Evolutionary conservation across 2,888 invertebrate species (phyloP).

Genomic region (Horisme vitalbata): DNA sequence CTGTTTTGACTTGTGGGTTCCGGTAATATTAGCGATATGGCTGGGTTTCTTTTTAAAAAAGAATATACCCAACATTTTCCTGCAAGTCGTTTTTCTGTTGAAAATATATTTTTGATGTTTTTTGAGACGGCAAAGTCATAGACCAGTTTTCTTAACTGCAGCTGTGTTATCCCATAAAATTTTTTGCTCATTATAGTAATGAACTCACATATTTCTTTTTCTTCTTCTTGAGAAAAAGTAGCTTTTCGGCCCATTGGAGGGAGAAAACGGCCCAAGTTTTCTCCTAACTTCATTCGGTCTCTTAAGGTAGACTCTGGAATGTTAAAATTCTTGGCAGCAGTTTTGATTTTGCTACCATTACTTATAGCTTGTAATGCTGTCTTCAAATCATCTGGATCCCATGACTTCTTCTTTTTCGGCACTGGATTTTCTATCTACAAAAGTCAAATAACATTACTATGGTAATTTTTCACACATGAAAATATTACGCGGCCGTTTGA

Average conservation of each 20-base stretch:
- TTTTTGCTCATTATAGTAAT: slow-evolving; percentile 7
- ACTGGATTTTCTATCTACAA: no score
- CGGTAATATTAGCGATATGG: no score
- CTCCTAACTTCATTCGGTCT: slow-evolving; percentile 1
- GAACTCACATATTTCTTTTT: slow-evolving; percentile 3
- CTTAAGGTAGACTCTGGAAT: slow-evolving; percentile 8
- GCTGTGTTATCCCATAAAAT: slow-evolving; percentile 12
- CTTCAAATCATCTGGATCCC: no score
- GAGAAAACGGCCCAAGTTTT: neutral
- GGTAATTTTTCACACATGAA: no score
- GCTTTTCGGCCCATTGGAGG: slow-evolving; percentile 4
- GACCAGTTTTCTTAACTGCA: slow-evolving; percentile 10
- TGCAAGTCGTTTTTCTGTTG: slow-evolving; percentile 2
- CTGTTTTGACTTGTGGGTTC: no score
- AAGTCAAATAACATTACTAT: no score
- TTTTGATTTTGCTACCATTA: slow-evolving; percentile 5
- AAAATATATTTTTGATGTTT: slow-evolving; percentile 13
- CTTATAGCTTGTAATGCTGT: neutral
- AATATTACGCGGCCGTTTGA: no score
- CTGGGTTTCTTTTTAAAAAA: slow-evolving; percentile 13
- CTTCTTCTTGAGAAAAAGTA: neutral
- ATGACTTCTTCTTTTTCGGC: neutral
- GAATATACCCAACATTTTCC: slow-evolving; percentile 11
- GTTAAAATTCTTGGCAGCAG: slow-evolving; percentile 11
- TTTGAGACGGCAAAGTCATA: neutral